Evolutionary conservation across 2,888 invertebrate genomes (phyloP).

Genomic region (Dasypolia templi): DNA sequence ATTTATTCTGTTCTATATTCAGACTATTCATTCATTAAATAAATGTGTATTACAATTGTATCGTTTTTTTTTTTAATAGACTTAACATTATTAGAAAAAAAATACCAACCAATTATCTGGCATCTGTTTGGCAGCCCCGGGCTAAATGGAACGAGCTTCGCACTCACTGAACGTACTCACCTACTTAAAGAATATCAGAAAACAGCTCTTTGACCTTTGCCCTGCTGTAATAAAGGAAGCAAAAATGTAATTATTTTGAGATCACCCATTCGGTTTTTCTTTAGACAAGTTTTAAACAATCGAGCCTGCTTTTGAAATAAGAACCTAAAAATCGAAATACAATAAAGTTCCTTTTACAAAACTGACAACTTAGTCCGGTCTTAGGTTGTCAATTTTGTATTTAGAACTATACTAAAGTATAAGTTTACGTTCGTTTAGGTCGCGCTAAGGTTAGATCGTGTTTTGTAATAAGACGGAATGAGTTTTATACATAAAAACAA

Average conservation of each 20-base stretch:
- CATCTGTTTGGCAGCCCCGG: not conserved
- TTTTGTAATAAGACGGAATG: too few relatives aligned
- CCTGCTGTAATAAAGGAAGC: not conserved
- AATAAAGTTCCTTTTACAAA: too few relatives aligned
- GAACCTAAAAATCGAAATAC: too few relatives aligned
- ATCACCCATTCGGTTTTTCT: too few relatives aligned
- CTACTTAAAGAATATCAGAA: not conserved
- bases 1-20: constrained; percentile 47
- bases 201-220: constrained; percentile 8
- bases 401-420: too few relatives aligned
- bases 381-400: too few relatives aligned
- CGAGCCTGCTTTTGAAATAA: too few relatives aligned
- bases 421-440: too few relatives aligned
- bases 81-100: too few relatives aligned
- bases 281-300: too few relatives aligned
- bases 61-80: constrained; percentile 44
- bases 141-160: constrained; percentile 3
- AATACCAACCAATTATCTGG: not conserved
- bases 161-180: not conserved
- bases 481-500: not conserved
- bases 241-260: not conserved
- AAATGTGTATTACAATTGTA: constrained; percentile 52
- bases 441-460: too few relatives aligned
- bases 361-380: too few relatives aligned
- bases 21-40: constrained; percentile 42